These are phyloP conservation scores for Ctenopoma kingsleyae DNA, from an alignment of 2,797 vertebrate genomes.

Conservation along the genomic window DNA sequence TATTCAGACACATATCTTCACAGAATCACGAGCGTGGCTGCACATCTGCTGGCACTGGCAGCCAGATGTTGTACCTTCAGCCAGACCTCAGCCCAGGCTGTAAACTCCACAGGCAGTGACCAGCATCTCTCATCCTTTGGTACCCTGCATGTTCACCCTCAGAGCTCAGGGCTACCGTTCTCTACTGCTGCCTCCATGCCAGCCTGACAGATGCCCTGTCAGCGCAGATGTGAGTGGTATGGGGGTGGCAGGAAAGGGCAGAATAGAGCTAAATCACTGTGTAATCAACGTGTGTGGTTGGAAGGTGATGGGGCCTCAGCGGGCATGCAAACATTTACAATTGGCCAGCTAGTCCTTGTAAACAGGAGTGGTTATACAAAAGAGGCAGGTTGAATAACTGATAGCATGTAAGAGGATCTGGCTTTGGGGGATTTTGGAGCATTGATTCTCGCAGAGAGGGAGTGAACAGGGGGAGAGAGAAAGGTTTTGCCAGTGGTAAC, in stretches of 20 bases:
- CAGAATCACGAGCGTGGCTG: constrained; percentile 32
- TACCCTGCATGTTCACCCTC: constrained; percentile 36
- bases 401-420: constrained; percentile 86
- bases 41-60: constrained; percentile 62
- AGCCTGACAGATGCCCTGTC: constrained; percentile 83
- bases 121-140: constrained; percentile 40
- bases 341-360: constrained; percentile 89
- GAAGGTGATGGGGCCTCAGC: constrained; percentile 74
- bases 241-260: constrained; percentile 36
- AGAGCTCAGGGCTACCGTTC: constrained; percentile 48
- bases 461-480: constrained; percentile 63
- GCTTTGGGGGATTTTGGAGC: constrained; percentile 81
- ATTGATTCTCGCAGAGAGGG: constrained; percentile 85
- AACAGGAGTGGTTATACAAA: constrained; percentile 90
- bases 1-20: constrained; percentile 44
- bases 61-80: constrained; percentile 66
- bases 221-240: constrained; percentile 67
- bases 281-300: constrained; percentile 72
- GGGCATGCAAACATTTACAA: constrained; percentile 88
- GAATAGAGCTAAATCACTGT: constrained; percentile 72
- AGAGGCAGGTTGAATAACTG: constrained; percentile 89
- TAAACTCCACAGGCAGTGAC: constrained; percentile 55
- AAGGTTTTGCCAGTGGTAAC: constrained; percentile 64
- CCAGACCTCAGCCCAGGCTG: constrained; percentile 57
- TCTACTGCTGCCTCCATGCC: constrained; percentile 50